A percentile compares a stretch with the other conserved stretches of the same genome.
phyloP scores from a whole-genome alignment of 2,113 vertebrate species.

The Nibea coibor region DNA sequence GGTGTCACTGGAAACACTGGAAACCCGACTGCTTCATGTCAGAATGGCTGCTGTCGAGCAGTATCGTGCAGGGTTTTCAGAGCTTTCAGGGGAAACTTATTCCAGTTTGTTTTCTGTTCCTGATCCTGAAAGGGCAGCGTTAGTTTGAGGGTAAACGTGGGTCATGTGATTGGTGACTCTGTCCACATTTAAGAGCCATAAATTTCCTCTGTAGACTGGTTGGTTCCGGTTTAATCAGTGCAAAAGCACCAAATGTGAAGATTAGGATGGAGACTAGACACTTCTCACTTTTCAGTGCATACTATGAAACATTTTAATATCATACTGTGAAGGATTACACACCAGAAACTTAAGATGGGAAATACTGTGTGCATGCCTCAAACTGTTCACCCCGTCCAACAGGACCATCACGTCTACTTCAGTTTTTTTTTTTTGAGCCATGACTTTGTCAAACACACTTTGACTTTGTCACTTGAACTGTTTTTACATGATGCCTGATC shows the following conservation, averaged over 20 bases:
- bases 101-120: neutral
- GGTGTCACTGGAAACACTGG: too few species aligned
- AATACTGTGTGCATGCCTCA: neutral
- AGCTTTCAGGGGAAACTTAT: neutral
- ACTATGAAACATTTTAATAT: neutral
- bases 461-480: neutral
- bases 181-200: neutral
- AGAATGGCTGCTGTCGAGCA: too few species aligned
- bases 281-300: neutral
- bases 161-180: neutral
- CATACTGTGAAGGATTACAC: constrained; percentile 42
- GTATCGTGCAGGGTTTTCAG: neutral
- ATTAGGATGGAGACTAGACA: too few species aligned
- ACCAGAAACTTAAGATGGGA: neutral
- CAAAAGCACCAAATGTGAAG: too few species aligned
- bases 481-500: neutral
- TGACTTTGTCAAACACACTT: neutral
- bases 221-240: too few species aligned
- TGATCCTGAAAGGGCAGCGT: too few species aligned
- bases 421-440: neutral
- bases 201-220: neutral
- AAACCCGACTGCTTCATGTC: too few species aligned
- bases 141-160: neutral
- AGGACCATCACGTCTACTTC: neutral
- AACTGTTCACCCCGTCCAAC: neutral